Evolutionary conservation across 2,888 invertebrate genomes (phyloP).

Genomic region (Polydesmus complanatus): DNA sequence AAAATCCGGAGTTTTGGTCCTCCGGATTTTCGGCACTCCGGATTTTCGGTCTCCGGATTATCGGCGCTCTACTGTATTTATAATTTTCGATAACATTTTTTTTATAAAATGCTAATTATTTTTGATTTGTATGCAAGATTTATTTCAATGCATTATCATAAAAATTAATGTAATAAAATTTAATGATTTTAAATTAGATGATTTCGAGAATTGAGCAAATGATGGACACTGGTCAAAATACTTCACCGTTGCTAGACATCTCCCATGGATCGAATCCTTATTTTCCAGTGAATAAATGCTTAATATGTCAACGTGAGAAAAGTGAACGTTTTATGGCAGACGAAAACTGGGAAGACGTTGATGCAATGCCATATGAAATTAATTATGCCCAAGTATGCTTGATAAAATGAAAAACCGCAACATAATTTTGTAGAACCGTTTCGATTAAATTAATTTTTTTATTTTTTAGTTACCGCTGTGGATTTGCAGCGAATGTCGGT

Average conservation of each 20-base stretch:
- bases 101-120: no score
- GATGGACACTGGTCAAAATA: not conserved
- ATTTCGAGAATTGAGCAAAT: not conserved
- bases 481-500: constrained; percentile 17
- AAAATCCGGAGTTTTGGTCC: no score
- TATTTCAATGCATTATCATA: no score
- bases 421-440: not conserved
- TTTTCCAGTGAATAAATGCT: not conserved
- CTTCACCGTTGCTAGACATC: not conserved
- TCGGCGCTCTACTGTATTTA: no score
- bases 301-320: not conserved
- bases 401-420: not conserved
- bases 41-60: no score
- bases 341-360: not conserved
- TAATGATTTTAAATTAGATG: no score
- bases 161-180: no score
- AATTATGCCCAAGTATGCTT: no score
- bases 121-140: no score
- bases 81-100: no score
- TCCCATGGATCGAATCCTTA: not conserved
- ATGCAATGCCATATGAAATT: not conserved
- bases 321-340: not conserved
- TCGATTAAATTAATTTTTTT: not conserved
- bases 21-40: no score
- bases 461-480: constrained; percentile 13